These are phyloP conservation scores for Tringa solitaria DNA, from an alignment of 2,113 vertebrate genomes.

Conservation along the genomic window DNA sequence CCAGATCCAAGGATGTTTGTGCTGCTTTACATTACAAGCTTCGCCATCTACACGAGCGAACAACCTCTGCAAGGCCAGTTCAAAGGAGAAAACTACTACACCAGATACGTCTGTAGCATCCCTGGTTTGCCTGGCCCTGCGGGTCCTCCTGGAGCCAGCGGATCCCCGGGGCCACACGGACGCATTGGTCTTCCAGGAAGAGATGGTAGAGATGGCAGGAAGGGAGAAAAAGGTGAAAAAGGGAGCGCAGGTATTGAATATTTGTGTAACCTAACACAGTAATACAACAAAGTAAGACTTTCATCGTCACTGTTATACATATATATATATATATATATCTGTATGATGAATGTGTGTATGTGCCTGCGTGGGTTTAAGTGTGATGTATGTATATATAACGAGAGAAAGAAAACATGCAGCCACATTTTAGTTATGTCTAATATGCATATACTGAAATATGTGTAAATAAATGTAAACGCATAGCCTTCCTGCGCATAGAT, in stretches of 20 bases:
- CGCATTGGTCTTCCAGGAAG: conserved; percentile 92
- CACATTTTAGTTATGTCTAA: not conserved
- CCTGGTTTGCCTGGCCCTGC: conserved; percentile 87
- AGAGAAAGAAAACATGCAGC: not conserved
- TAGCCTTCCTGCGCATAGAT: not conserved
- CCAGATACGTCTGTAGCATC: conserved; percentile 89
- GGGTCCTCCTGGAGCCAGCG: conserved; percentile 81
- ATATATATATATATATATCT: no score
- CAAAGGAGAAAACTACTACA: conserved; percentile 81
- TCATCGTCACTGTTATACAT: not conserved
- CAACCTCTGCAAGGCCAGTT: conserved; percentile 79
- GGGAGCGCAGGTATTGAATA: conserved; percentile 86
- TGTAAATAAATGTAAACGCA: not conserved
- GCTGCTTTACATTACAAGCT: conserved; percentile 82
- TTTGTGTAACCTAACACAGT: not conserved
- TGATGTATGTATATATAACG: not conserved
- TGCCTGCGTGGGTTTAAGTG: not conserved
- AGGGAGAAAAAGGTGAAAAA: conserved; percentile 93
- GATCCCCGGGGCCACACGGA: conserved; percentile 85
- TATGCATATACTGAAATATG: not conserved
- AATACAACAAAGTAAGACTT: not conserved
- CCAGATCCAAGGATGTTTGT: conserved; percentile 87
- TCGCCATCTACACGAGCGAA: conserved; percentile 83
- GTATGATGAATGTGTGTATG: not conserved
- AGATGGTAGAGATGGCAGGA: conserved; percentile 95